Base-by-base conservation (phyloP, 2,888 invertebrate species). In the Phrixothrix hirtus region DNA sequence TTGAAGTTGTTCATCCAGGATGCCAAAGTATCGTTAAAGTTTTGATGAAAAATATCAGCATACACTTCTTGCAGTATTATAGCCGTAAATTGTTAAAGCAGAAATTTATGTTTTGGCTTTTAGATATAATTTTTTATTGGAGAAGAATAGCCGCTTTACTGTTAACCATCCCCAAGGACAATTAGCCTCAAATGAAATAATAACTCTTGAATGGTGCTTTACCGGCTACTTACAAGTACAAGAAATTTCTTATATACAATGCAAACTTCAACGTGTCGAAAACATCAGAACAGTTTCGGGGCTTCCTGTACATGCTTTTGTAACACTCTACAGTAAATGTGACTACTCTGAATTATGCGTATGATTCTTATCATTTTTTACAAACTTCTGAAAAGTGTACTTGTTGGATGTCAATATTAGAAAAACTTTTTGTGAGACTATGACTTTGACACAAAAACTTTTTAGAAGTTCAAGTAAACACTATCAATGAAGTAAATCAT, bases 11-110 rank as follows among this genome's bases (percentile, higher is more conserved):
- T 3, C 71, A 75, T 59, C 70, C 75, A 1, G 68, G 70, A 27
- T 76, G 74, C 50, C 64, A 72, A 27, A 66, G 69, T 32, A 49
- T 50, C 1, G 48, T 66, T 16, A 27, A 42, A 3, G 70, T 78
- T 2, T 58, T 62, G 2, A 58, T 79, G 43, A 67, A 70, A 44
- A 80, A 79, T 58, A 56, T 65, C 9, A 74, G 76, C 1, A 68
- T 72, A 26, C 77, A 76, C 56, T 59, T 59, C 26, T 61, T 77
- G 25, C 64, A 58, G 78, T 78, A 27, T 11, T 10, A n/a, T n/a
- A n/a, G n/a, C n/a, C n/a, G n/a, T n/a, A n/a, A n/a, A n/a, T n/a
- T n/a, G n/a, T n/a, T n/a, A n/a, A n/a, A n/a, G n/a, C n/a, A n/a
- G n/a, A n/a, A n/a, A n/a, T n/a, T n/a, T n/a, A n/a, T n/a, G n/a